A percentile compares a stretch with the other conserved stretches of the same genome.
Conservation (phyloP, 2,797 vertebrate species). For the Gymnoscopelus braueri region DNA sequence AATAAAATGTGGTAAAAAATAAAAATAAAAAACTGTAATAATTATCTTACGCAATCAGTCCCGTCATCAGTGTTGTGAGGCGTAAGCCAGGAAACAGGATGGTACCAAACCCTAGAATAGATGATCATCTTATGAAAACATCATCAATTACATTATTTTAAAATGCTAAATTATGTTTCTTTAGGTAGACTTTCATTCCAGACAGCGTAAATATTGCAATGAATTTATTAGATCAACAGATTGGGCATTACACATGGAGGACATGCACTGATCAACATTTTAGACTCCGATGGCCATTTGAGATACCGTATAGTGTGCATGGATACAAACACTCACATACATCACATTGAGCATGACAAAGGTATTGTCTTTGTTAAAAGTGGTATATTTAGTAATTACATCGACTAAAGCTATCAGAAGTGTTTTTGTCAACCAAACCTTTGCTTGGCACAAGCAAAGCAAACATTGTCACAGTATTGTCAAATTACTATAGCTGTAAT, state of each 20-base stretch:
- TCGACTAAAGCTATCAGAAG: neutral
- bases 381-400: neutral
- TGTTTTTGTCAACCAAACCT: slow-evolving; percentile 6
- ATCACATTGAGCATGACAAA: slow-evolving; percentile 34
- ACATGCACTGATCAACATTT: slow-evolving; percentile 64
- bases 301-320: slow-evolving; percentile 25
- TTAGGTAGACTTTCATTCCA: neutral
- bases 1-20: too few relatives aligned
- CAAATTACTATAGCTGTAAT: slow-evolving; percentile 35
- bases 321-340: slow-evolving; percentile 14
- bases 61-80: too few relatives aligned
- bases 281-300: slow-evolving; percentile 22
- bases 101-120: too few relatives aligned
- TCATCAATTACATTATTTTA: too few relatives aligned
- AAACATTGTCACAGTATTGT: slow-evolving; percentile 48
- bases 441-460: slow-evolving; percentile 12
- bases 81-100: too few relatives aligned
- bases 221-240: slow-evolving; percentile 60
- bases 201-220: slow-evolving; percentile 22
- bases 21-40: too few relatives aligned
- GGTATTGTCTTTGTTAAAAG: slow-evolving; percentile 15
- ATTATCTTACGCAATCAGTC: too few relatives aligned
- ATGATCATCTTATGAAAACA: too few relatives aligned
- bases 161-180: neutral
- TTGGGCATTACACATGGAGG: slow-evolving; percentile 51